These are phyloP conservation scores for Heliothis subflexa DNA, from an alignment of 1,140 invertebrate genomes.

Conservation along the genomic window DNA sequence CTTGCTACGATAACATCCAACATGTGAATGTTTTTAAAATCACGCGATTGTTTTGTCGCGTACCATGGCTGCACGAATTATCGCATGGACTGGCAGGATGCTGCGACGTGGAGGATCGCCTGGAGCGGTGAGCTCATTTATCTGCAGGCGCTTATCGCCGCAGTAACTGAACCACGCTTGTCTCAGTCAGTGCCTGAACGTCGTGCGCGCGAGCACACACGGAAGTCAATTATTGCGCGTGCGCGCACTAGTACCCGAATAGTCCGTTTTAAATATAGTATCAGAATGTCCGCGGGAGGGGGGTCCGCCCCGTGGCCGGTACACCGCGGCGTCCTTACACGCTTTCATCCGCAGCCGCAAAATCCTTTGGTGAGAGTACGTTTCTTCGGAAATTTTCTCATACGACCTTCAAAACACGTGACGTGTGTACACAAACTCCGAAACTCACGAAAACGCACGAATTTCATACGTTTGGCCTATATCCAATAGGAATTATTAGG, in stretches of 20 bases:
- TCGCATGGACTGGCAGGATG: conserved; percentile 78
- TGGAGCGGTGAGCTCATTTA: conserved; percentile 82
- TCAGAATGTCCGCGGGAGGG: conserved; percentile 85
- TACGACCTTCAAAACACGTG: conserved; percentile 67
- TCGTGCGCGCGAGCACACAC: conserved; percentile 81
- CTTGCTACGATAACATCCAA: conserved; percentile 71
- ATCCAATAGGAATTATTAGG: conserved; percentile 79
- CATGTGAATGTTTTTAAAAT: conserved; percentile 53
- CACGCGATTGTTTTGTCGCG: conserved; percentile 46
- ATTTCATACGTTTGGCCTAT: conserved; percentile 80
- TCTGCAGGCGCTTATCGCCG: conserved; percentile 77
- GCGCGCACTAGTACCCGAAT: conserved; percentile 80
- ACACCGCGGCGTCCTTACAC: conserved; percentile 88
- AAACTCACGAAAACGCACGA: conserved; percentile 74
- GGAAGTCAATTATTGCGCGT: conserved; percentile 83
- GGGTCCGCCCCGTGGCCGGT: conserved; percentile 90
- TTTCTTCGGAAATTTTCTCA: conserved; percentile 64
- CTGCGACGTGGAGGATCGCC: conserved; percentile 80
- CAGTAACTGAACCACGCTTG: conserved; percentile 68
- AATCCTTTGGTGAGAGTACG: conserved; percentile 81
- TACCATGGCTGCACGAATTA: conserved; percentile 69
- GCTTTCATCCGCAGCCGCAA: conserved; percentile 77
- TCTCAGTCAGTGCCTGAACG: conserved; percentile 80
- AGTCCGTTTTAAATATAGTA: conserved; percentile 82
- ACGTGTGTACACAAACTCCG: conserved; percentile 79